Conservation (phyloP, 1,140 invertebrate genomes). For the Carposina sasakii region DNA sequence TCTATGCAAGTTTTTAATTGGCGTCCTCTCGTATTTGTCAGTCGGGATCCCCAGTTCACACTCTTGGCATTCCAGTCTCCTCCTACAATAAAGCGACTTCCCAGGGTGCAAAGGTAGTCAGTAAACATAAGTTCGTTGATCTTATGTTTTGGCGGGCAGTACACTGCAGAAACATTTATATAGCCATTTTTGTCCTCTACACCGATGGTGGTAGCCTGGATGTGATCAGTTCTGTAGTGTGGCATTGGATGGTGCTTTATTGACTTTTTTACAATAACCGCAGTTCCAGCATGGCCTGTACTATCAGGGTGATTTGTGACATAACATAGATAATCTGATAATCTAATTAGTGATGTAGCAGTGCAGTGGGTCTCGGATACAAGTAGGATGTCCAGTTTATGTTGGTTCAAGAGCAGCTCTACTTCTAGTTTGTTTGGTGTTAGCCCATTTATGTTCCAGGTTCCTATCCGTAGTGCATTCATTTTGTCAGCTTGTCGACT, state of each 20-base stretch:
- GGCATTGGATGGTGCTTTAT: constrained; percentile 17
- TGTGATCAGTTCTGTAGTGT: constrained; percentile 12
- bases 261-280: constrained; percentile 6
- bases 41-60: constrained; percentile 1
- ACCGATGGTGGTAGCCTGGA: constrained; percentile 17
- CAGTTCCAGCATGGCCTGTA: constrained; percentile 16
- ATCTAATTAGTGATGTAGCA: constrained; percentile 10
- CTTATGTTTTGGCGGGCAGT: constrained; percentile 25
- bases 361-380: constrained; percentile 25
- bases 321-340: constrained; percentile 9
- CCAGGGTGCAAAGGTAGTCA: constrained; percentile 15
- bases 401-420: constrained; percentile 6
- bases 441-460: constrained; percentile 23
- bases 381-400: constrained; percentile 24
- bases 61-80: constrained; percentile 58
- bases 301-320: constrained; percentile 18
- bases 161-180: constrained; percentile 21
- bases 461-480: not conserved
- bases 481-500: not conserved
- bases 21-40: not conserved
- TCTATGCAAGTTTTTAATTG: not conserved
- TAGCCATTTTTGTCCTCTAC: constrained; percentile 11
- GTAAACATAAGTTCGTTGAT: constrained; percentile 11
- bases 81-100: constrained; percentile 17
- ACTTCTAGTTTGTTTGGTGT: constrained; percentile 15